Base-by-base conservation (phyloP, 2,113 vertebrate genomes). In the Bubo bubo region DNA sequence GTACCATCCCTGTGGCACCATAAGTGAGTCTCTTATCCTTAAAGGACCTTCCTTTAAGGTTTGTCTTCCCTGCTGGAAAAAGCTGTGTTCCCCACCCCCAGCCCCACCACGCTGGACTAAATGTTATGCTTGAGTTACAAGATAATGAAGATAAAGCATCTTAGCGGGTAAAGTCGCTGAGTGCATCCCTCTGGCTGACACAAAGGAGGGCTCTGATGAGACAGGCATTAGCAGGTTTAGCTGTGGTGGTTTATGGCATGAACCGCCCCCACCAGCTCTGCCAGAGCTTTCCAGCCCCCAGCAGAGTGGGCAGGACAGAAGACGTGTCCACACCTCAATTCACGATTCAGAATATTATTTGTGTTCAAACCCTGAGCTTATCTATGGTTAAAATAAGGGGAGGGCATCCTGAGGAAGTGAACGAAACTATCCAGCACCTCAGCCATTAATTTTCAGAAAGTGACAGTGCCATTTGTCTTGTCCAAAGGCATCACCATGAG, bases 11-110 rank as follows among this genome's bases (percentile, higher is more conserved):
- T 41, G 35, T 76, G 58, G 74, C 66, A 92, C 58, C 49, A 39
- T 50, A 92, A 95, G 52, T 27, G 74, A 68, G 49, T 62, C 49
- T 96, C 58, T 86, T 96, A 90, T 96, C 96, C 96, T 97, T 96
- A 97, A 93, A 96, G 37, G 93, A 96, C 96, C 93, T 95, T 79
- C 20, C 74, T 70, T 53, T 75, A 73, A 82, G 84, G 81, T 85
- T 95, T 91, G 58, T 79, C 58, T 94, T 93, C 87, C 27, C 19
- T 68, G 43, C 28, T 60, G 66, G 87, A 93, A 71, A 94, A 90
- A 88, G 34, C 52, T 74, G 7, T 24, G 10, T 72, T 87, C 66
- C 56, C 62, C 24, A 26, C 47, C 34, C 43, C 53, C 59, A 87
- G 37, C 53, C 50, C 58, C 20, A 45, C 45, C 55, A 53, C 0